phyloP scores from a whole-genome alignment of 2,888 invertebrate species.

The Formica aserva region DNA sequence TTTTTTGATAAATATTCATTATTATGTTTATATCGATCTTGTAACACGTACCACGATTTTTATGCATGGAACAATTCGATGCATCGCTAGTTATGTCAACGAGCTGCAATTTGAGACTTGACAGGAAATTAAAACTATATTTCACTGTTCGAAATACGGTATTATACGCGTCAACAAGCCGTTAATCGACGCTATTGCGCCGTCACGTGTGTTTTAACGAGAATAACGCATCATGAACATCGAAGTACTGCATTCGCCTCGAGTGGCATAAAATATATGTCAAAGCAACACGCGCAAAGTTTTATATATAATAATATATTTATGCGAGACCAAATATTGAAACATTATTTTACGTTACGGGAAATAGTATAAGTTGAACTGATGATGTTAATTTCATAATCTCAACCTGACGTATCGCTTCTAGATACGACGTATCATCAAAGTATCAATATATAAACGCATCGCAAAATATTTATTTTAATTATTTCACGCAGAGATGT shows the following conservation, averaged over 20 bases:
- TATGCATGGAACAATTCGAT: slow-evolving; percentile 37
- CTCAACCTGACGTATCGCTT: slow-evolving; percentile 17
- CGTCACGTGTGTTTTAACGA: slow-evolving; percentile 73
- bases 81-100: slow-evolving; percentile 22
- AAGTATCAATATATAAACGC: slow-evolving; percentile 28
- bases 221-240: slow-evolving; percentile 70
- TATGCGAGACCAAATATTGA: slow-evolving; percentile 25
- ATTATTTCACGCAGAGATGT: neutral
- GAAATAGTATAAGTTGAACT: slow-evolving; percentile 16
- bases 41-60: slow-evolving; percentile 25
- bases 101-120: slow-evolving; percentile 52
- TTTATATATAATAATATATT: slow-evolving; percentile 21
- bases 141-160: slow-evolving; percentile 63
- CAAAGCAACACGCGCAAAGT: slow-evolving; percentile 18
- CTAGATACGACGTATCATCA: neutral
- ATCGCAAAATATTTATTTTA: slow-evolving; percentile 46
- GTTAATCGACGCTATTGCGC: slow-evolving; percentile 73
- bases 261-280: slow-evolving; percentile 69
- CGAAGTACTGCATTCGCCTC: slow-evolving; percentile 54
- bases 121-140: slow-evolving; percentile 70
- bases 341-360: slow-evolving; percentile 18
- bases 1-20: slow-evolving; percentile 53
- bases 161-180: slow-evolving; percentile 70
- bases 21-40: slow-evolving; percentile 52
- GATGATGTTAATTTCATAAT: slow-evolving; percentile 30